phyloP scores from a whole-genome alignment of 2,113 vertebrate species.

The Paedocypris sp. region DNA sequence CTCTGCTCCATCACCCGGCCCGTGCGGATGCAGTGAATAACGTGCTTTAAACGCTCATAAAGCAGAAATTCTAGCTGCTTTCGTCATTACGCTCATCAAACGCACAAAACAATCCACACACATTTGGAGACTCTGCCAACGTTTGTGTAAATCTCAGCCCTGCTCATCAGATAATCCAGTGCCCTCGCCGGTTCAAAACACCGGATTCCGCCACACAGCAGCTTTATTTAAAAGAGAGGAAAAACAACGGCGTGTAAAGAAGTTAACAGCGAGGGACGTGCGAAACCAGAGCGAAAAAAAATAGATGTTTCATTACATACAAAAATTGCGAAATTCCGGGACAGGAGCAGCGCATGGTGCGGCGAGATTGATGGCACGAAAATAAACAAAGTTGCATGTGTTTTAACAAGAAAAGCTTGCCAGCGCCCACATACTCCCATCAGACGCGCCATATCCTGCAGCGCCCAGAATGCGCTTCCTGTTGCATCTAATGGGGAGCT shows the following conservation, averaged over 20 bases:
- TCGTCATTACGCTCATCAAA: too few relatives aligned
- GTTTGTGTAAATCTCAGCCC: too few relatives aligned
- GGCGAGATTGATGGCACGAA: conserved; percentile 43
- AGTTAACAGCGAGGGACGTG: not conserved
- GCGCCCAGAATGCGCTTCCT: conserved; percentile 10
- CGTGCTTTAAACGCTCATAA: too few relatives aligned
- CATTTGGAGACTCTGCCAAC: too few relatives aligned
- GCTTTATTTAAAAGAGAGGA: too few relatives aligned
- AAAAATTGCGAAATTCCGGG: conserved; percentile 43
- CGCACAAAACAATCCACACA: too few relatives aligned
- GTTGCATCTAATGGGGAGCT: conserved; percentile 20
- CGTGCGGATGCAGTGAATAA: too few relatives aligned
- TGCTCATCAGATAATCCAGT: conserved; percentile 18
- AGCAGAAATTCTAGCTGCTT: too few relatives aligned
- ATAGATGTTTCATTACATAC: conserved; percentile 51
- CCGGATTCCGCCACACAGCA: conserved; percentile 13
- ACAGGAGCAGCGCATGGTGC: conserved; percentile 38
- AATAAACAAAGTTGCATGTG: conserved; percentile 29
- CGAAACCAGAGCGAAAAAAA: too few relatives aligned
- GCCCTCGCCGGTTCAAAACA: conserved; percentile 20
- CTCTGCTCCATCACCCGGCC: not conserved
- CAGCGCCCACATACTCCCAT: conserved; percentile 27
- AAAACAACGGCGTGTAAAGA: conserved; percentile 6
- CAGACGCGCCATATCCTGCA: conserved; percentile 19
- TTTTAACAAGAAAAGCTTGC: conserved; percentile 22